phyloP scores from a whole-genome alignment of 2,888 invertebrate genomes.

The Drosophila yooni region DNA sequence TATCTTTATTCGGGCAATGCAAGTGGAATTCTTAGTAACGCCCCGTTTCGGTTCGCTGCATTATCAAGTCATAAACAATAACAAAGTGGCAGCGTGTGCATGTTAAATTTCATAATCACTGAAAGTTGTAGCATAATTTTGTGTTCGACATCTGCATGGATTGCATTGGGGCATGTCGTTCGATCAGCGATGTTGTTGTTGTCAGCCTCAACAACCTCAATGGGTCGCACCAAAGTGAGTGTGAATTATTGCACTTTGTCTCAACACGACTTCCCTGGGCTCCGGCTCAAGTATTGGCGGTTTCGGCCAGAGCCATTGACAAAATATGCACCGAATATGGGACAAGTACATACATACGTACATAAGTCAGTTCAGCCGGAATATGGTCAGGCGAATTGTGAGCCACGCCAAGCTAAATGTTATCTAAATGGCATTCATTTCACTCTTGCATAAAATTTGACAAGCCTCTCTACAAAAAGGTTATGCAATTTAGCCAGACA shows the following conservation, averaged over 20 bases:
- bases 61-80: conserved; percentile 60
- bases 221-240: conserved; percentile 67
- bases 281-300: conserved; percentile 13
- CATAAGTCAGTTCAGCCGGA: background rate
- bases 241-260: conserved; percentile 80
- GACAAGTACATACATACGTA: conserved; percentile 29
- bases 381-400: conserved; percentile 41
- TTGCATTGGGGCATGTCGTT: conserved; percentile 54
- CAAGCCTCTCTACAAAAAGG: conserved; percentile 37
- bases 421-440: conserved; percentile 76
- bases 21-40: conserved; percentile 39
- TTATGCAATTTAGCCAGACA: conserved; percentile 45
- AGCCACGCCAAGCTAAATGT: conserved; percentile 56
- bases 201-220: conserved; percentile 68
- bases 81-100: conserved; percentile 65
- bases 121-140: conserved; percentile 47
- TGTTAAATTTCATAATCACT: conserved; percentile 74
- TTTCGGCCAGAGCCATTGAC: conserved; percentile 50
- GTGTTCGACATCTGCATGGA: conserved; percentile 21
- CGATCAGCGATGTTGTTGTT: conserved; percentile 31
- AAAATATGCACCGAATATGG: conserved; percentile 61
- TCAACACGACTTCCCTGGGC: conserved; percentile 67
- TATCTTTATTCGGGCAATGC: conserved; percentile 65
- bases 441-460: conserved; percentile 66
- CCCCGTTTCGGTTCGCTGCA: conserved; percentile 26